phyloP scores from a whole-genome alignment of 2,888 invertebrate species.

The Hanleya hanleyi region DNA sequence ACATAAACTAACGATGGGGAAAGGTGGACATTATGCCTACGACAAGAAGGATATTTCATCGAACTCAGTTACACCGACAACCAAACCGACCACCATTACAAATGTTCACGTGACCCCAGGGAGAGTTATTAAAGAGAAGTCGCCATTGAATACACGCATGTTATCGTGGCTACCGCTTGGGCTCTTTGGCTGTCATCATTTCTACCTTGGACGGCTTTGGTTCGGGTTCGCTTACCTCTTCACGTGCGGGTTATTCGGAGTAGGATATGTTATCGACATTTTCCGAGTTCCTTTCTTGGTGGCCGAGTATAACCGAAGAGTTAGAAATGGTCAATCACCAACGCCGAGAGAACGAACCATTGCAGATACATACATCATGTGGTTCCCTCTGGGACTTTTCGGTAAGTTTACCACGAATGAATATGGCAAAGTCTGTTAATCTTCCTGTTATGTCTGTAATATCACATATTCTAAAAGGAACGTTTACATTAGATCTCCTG shows the following conservation, averaged over 20 bases:
- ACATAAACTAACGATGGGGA: no score
- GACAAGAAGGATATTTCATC: no score
- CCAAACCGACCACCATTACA: no score
- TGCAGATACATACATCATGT: not conserved
- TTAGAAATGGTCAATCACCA: not conserved
- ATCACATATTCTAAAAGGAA: no score
- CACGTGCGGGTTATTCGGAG: constrained; percentile 4
- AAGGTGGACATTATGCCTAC: no score
- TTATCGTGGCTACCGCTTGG: not conserved
- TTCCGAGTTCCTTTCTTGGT: not conserved
- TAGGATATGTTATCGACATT: not conserved
- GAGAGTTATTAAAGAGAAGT: constrained; percentile 5
- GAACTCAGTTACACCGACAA: no score
- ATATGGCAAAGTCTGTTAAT: no score
- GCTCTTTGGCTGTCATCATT: not conserved
- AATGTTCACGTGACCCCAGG: no score
- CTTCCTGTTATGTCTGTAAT: no score
- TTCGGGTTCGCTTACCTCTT: constrained; percentile 6
- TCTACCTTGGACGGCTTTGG: not conserved
- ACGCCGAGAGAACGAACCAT: constrained; percentile 30
- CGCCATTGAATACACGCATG: not conserved
- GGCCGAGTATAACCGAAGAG: not conserved
- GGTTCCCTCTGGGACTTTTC: constrained; percentile 10
- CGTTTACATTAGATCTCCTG: no score
- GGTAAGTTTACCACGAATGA: no score